Evolutionary conservation across 2,797 vertebrate genomes (phyloP).

Genomic region (Microctenopoma lineatum): DNA sequence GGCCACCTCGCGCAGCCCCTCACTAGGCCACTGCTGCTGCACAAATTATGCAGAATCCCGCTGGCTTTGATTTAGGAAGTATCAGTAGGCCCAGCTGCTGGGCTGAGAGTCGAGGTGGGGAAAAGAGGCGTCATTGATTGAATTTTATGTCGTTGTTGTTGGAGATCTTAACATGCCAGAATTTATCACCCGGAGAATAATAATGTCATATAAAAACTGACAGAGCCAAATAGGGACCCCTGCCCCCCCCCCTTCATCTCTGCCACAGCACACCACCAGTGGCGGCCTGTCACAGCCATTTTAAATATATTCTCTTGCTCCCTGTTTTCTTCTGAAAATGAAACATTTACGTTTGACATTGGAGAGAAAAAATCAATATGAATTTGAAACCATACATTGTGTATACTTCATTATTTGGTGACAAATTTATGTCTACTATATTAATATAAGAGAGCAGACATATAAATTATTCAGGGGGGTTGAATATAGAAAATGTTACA

Average conservation of each 20-base stretch:
- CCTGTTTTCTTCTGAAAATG: slow-evolving; percentile 68
- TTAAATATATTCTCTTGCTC: slow-evolving; percentile 62
- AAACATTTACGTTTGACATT: slow-evolving; percentile 80
- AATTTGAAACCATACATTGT: slow-evolving; percentile 69
- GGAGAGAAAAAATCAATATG: slow-evolving; percentile 76
- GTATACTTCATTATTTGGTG: slow-evolving; percentile 68
- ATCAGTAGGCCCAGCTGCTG: slow-evolving; percentile 59
- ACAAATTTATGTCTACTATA: slow-evolving; percentile 59
- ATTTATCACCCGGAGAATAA: slow-evolving; percentile 88
- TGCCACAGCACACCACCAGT: slow-evolving; percentile 41
- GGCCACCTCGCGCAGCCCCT: slow-evolving; percentile 53
- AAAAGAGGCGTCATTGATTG: slow-evolving; percentile 83
- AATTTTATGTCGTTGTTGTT: slow-evolving; percentile 87
- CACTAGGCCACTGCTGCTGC: slow-evolving; percentile 50
- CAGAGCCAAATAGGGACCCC: slow-evolving; percentile 68
- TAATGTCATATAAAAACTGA: slow-evolving; percentile 88
- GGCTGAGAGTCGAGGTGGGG: slow-evolving; percentile 51
- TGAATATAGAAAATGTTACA: slow-evolving; percentile 14
- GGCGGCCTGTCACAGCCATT: slow-evolving; percentile 46
- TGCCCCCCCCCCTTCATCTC: slow-evolving; percentile 60
- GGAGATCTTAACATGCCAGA: slow-evolving; percentile 87
- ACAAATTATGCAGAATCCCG: slow-evolving; percentile 84
- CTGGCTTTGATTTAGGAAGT: slow-evolving; percentile 83
- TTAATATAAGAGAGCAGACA: slow-evolving; percentile 27
- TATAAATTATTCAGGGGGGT: slow-evolving; percentile 9